Evolutionary conservation across 2,113 vertebrate species (phyloP).

Genomic region (Chelonoidis abingdonii): DNA sequence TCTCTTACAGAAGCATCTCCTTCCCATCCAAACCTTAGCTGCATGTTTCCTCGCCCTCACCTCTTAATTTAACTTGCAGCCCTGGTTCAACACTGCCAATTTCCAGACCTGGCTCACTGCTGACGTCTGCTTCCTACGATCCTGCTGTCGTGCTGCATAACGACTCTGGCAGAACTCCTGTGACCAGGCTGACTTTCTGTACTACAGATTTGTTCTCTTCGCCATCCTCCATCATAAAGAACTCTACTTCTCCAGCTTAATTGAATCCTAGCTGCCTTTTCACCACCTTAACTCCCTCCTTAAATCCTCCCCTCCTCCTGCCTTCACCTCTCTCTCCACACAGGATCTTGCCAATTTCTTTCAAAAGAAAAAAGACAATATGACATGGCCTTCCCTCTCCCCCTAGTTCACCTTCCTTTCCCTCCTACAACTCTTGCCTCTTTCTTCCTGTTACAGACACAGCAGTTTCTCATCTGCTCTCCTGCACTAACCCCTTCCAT

Average conservation of each 20-base stretch:
- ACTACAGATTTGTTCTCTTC: neutral
- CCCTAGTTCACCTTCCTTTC: neutral
- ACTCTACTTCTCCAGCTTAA: neutral
- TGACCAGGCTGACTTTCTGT: neutral
- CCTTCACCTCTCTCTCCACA: neutral
- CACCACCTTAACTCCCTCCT: neutral
- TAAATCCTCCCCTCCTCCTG: neutral
- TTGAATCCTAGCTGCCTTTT: neutral
- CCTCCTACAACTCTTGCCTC: neutral
- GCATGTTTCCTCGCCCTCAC: accelerated
- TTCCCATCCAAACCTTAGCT: neutral
- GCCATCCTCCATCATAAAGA: neutral
- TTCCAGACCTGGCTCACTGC: neutral
- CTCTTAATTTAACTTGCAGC: neutral
- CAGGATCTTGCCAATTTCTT: neutral
- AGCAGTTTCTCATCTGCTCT: neutral
- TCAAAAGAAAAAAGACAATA: neutral
- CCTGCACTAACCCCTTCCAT: neutral
- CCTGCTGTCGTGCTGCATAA: neutral
- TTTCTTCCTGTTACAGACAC: neutral
- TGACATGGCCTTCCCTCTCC: neutral
- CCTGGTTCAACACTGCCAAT: neutral
- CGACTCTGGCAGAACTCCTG: neutral
- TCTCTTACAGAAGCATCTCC: neutral
- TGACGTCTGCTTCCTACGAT: neutral